These are phyloP conservation scores for Morelia viridis DNA, from an alignment of 2,797 vertebrate genomes.

Conservation along the genomic window DNA sequence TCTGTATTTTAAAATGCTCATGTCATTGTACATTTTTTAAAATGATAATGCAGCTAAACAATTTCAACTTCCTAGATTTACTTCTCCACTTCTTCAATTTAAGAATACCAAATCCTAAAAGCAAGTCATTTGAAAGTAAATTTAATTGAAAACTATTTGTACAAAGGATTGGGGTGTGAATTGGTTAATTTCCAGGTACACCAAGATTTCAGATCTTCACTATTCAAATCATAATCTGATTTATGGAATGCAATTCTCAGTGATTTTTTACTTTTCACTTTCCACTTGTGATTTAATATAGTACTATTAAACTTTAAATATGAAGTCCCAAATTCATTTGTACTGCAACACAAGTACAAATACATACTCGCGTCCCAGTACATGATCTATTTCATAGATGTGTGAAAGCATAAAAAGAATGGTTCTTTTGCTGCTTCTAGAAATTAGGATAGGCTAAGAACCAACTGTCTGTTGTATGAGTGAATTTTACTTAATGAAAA, in stretches of 20 bases:
- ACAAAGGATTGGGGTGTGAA: not conserved
- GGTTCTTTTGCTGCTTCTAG: not conserved
- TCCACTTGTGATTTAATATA: not conserved
- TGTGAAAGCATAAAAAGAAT: not conserved
- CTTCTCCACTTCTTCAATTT: not conserved
- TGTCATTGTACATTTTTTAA: constrained; percentile 36
- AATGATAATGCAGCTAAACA: not conserved
- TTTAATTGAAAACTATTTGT: not conserved
- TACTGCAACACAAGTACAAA: not conserved
- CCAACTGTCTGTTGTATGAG: not conserved
- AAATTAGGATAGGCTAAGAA: not conserved
- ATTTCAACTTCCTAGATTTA: not conserved
- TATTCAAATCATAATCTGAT: not conserved
- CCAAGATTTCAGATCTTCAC: not conserved
- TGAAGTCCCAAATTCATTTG: not conserved
- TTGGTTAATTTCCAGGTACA: not conserved
- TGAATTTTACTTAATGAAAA: not conserved
- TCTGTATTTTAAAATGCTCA: constrained; percentile 1
- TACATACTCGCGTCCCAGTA: not conserved
- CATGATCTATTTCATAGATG: not conserved
- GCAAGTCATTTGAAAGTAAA: not conserved
- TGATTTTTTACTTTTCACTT: not conserved
- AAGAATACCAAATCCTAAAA: not conserved
- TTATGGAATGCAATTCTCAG: not conserved
- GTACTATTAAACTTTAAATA: not conserved